Percentiles rank a stretch among this genome's conserved stretches.
Evolutionary conservation across 2,113 vertebrate species (phyloP).

Genomic region (Mesoclemmys tuberculata): DNA sequence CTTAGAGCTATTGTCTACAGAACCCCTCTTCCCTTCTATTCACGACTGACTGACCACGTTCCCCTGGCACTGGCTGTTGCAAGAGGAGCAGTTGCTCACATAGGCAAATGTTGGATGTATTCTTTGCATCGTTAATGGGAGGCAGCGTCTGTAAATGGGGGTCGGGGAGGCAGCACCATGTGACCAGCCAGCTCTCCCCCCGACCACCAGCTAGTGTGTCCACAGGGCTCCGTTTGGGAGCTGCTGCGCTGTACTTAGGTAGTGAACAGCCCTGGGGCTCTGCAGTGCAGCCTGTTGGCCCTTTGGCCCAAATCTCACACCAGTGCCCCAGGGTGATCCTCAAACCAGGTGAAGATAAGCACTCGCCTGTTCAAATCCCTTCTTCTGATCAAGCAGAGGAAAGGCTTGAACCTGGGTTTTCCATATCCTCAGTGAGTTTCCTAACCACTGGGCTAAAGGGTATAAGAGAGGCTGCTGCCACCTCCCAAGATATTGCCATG

Average conservation of each 20-base stretch:
- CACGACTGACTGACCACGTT: not conserved
- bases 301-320: not conserved
- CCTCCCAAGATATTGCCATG: no score
- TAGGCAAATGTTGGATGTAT: not conserved
- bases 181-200: not conserved
- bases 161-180: not conserved
- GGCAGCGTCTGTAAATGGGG: not conserved
- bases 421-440: no score
- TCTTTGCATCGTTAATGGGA: not conserved
- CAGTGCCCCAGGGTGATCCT: no score
- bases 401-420: no score
- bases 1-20: not conserved
- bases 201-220: not conserved
- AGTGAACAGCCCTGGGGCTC: not conserved
- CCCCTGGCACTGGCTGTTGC: not conserved
- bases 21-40: not conserved
- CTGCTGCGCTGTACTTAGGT: not conserved
- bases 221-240: not conserved
- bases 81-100: not conserved
- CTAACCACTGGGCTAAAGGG: no score
- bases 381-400: no score
- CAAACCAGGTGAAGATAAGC: no score
- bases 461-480: no score
- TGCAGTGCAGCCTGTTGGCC: not conserved
- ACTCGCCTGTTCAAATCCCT: no score